Evolutionary conservation across 2,888 invertebrate species (phyloP).

Genomic region (Petrolisthes manimaculis): DNA sequence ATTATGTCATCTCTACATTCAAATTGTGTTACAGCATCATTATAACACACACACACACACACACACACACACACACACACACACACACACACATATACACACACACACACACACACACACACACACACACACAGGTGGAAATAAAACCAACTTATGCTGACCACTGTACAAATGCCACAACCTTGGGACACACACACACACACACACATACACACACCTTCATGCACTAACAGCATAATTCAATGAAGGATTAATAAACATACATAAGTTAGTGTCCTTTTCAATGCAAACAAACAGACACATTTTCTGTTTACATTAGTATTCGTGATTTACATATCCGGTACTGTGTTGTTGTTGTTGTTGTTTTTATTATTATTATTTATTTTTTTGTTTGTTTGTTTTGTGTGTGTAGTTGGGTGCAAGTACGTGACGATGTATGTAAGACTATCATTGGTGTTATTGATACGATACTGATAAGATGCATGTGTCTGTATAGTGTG

Average conservation of each 20-base stretch:
- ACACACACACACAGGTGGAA: not conserved
- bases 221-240: not conserved
- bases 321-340: too few species aligned
- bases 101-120: conserved; percentile 18
- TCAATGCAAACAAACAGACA: not conserved
- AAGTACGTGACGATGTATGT: too few species aligned
- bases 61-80: not conserved
- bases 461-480: too few species aligned
- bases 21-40: not conserved
- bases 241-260: not conserved
- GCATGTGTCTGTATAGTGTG: too few species aligned
- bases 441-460: too few species aligned
- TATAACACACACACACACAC: not conserved
- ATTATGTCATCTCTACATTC: not conserved
- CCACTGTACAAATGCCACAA: not conserved
- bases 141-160: too few species aligned
- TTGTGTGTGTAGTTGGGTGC: too few species aligned
- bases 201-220: too few species aligned
- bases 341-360: too few species aligned
- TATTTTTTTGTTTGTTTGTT: not conserved
- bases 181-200: not conserved
- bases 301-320: too few species aligned
- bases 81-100: not conserved
- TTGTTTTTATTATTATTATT: too few species aligned
- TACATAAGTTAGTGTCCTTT: not conserved